Base-by-base conservation (phyloP, 2,888 invertebrate species). In the Lycophotia porphyrea region DNA sequence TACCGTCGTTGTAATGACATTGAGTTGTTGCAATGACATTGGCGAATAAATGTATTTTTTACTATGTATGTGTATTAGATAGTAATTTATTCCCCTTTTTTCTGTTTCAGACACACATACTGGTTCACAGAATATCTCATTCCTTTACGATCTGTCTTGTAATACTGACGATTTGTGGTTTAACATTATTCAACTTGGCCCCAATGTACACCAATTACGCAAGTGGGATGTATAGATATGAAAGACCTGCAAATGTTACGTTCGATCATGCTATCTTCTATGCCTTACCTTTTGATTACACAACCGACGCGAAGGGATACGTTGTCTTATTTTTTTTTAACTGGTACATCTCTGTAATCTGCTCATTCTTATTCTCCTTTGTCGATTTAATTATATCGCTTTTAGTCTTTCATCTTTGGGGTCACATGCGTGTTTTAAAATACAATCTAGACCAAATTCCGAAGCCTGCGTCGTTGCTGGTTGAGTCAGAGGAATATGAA, bases 341-440 rank as follows among this genome's bases (percentile, higher is more conserved):
- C n/a, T 67, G 61, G 52, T 80, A 63, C 21, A 15, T 78, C 0
- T 49, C 71, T 31, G 11, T 0, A 49, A 24, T 5, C 5, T 58
- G 42, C 58, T 44, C 84, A 9, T 1, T n/a, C 11, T 49, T 58
- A 15, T 78, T 83, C 39, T 78, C 79, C 18, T 8, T 70, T 2
- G 8, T 63, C 18, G 80, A 80, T 27, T 34, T 80, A 34, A 31
- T 1, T 21, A 55, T 84, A 21, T 79, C 80, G 1, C 1, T 79
- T 13, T 31, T 70, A 52, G 71, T 82, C 21, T 82, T 82, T 24
- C 84, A 82, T 44, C 63, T 82, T 15, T 82, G 84, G 80, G 82
- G 82, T 31, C 82, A 82, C 27, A 52, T 84, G 44, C 52, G 80
- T 21, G 21, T 84, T 42, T 61, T 82, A 36, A 18, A 34, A 13